A percentile compares a stretch with the other conserved stretches of the same genome.
Conservation (phyloP, 30 jellyfish, hydroid and myxozoan species). For the Mastigias papua region DNA sequence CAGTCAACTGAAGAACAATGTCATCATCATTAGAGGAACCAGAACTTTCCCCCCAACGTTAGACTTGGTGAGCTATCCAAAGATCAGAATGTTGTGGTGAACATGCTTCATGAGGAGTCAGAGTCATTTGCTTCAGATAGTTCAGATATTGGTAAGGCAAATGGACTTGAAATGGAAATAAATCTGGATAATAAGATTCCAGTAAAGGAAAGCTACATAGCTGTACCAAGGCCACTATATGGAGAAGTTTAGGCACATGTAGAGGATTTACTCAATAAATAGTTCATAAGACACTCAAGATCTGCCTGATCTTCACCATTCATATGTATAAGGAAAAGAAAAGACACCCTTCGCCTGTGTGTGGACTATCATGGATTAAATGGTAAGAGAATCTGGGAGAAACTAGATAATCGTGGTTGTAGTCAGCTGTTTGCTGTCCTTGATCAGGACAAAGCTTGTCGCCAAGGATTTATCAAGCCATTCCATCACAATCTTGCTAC, state of each 20-base stretch:
- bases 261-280: constrained; percentile 17
- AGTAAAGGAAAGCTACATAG: constrained; percentile 10
- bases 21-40: background rate
- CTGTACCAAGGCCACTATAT: constrained; percentile 34
- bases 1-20: background rate
- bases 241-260: constrained; percentile 38
- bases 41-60: background rate
- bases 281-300: constrained; percentile 1
- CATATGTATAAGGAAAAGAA: constrained; percentile 48
- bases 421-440: constrained; percentile 61
- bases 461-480: constrained; percentile 58
- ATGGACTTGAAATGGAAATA: constrained; percentile 29
- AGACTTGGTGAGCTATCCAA: background rate
- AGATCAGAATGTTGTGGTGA: background rate
- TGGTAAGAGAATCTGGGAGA: constrained; percentile 16
- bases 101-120: background rate
- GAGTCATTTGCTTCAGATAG: constrained; percentile 15
- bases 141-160: constrained; percentile 14
- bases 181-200: constrained; percentile 21
- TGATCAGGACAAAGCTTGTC: constrained; percentile 68
- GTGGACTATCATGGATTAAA: constrained; percentile 46
- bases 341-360: constrained; percentile 51
- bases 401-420: constrained; percentile 52
- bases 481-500: constrained; percentile 40
- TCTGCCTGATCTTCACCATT: constrained; percentile 21